Evolutionary conservation across 2,113 vertebrate species (phyloP).

Genomic region (Erythrolamprus reginae): DNA sequence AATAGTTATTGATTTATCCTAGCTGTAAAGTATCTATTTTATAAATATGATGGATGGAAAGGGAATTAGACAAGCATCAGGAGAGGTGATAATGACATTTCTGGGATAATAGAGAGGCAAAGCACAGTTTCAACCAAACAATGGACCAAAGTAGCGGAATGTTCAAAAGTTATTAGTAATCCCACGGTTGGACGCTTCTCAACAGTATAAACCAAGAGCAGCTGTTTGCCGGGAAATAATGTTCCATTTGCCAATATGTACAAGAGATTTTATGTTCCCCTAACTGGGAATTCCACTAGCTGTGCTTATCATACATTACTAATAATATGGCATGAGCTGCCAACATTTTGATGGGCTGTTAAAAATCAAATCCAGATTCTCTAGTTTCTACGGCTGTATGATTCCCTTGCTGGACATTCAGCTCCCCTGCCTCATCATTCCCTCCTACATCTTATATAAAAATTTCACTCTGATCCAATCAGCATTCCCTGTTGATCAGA

Average conservation of each 20-base stretch:
- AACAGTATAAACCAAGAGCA: not conserved
- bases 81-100: constrained; percentile 50
- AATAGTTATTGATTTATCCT: not conserved
- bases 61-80: constrained; percentile 16
- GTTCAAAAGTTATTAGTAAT: not conserved
- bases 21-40: not conserved
- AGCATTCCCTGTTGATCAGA: not conserved
- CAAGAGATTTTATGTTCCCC: not conserved
- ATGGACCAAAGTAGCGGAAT: not conserved
- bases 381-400: not conserved
- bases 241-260: not conserved
- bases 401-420: not conserved
- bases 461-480: not conserved
- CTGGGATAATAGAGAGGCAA: not conserved
- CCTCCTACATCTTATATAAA: not conserved
- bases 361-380: not conserved
- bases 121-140: not conserved
- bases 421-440: not conserved
- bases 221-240: not conserved
- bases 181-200: not conserved
- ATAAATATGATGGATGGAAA: not conserved
- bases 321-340: not conserved
- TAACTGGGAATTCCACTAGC: not conserved
- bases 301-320: not conserved
- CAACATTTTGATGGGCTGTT: constrained; percentile 2